Evolutionary conservation across 1,140 invertebrate species (phyloP).

Genomic region (Cherax quadricarinatus): DNA sequence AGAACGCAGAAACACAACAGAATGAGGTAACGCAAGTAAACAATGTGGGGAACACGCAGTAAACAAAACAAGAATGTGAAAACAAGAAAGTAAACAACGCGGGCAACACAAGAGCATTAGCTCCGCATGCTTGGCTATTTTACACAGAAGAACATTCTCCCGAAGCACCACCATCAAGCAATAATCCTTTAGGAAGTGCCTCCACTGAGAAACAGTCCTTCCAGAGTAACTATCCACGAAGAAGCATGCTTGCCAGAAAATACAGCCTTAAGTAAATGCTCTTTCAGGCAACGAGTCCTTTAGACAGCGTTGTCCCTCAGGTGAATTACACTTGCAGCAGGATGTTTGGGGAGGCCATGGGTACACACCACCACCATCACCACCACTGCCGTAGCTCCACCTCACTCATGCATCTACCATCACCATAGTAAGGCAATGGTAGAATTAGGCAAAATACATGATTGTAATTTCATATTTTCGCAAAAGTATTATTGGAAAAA

Average conservation of each 20-base stretch:
- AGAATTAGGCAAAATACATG: too few relatives aligned
- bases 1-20: too few relatives aligned
- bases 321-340: not conserved
- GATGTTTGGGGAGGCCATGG: not conserved
- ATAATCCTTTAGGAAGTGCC: not conserved
- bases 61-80: too few relatives aligned
- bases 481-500: too few relatives aligned
- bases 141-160: not conserved
- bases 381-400: not conserved
- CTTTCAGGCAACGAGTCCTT: constrained; percentile 21
- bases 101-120: not conserved
- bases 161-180: not conserved
- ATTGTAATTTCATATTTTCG: too few relatives aligned
- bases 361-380: not conserved
- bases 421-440: too few relatives aligned
- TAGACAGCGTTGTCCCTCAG: not conserved
- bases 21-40: too few relatives aligned
- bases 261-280: not conserved
- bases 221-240: constrained; percentile 11
- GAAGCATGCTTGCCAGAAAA: not conserved
- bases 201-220: not conserved
- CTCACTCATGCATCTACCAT: too few relatives aligned
- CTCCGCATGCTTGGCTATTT: constrained; percentile 23
- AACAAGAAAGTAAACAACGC: not conserved
- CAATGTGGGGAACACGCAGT: too few relatives aligned